Evolutionary conservation across 2,888 invertebrate genomes (phyloP), one percentile per base, ranked within the genome.

Genomic region (Drosophila mercatorum): DNA sequence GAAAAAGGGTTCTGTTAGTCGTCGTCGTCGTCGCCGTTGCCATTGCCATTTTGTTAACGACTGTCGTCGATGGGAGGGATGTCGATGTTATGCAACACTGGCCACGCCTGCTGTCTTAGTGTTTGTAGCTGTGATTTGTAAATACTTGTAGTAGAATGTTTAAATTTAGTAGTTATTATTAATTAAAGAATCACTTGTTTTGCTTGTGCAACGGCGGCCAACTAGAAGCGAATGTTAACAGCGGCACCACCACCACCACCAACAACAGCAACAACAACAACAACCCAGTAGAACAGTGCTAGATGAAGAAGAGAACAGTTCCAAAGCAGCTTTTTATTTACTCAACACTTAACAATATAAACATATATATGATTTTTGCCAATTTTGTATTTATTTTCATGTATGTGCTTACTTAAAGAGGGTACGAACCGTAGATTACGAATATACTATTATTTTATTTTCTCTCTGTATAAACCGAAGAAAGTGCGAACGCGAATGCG

Each of bases 81-180:
- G 62, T 69, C 57, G 73, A 71, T 73, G 80, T 74, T 72, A 80
- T 71, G 80, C 72, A 86, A 83, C 77, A 80, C 79, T 74, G 80
- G 72, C 74, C 62, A 65, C 43, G 43, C 56, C 65, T 44, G 68
- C 75, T 66, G 68, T 73, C 80, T 51, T 83, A 72, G 85, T 88
- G 88, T 85, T 84, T 83, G 88, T 85, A 85, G 84, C 84, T 85
- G 84, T 85, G 84, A 85, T 85, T 85, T 85, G 84, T 85, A 88
- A 71, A 85, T 85, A 85, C 64, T 80, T 85, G 73, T 85, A 85
- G 85, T 83, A 72, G 79, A 83, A 85, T 83, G 86, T 85, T 84
- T 88, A 88, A 83, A 85, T 83, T 85, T 85, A 88, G 81, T 85
- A 88, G 85, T 67, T 88, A 84, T 76, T 83, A 85, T 71, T 76